phyloP scores from a whole-genome alignment of 2,888 invertebrate genomes.

The Sepioteuthis lessoniana region DNA sequence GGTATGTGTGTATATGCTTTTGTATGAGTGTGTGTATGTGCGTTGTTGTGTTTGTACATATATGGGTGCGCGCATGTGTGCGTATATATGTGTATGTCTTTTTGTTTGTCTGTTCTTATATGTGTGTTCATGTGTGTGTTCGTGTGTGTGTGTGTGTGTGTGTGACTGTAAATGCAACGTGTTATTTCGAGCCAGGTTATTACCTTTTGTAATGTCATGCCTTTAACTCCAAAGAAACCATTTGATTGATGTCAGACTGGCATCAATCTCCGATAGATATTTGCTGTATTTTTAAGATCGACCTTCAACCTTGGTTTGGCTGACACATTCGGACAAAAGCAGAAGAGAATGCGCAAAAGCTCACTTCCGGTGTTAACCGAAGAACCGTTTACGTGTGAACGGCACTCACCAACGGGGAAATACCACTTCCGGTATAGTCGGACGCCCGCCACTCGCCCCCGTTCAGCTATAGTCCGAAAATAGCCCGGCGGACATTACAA shows the following conservation, averaged over 20 bases:
- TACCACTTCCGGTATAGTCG: background rate
- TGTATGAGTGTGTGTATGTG: too few relatives aligned
- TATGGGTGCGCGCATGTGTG: too few relatives aligned
- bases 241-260: background rate
- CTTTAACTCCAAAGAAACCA: background rate
- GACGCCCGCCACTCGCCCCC: background rate
- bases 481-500: background rate
- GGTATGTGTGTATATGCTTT: too few relatives aligned
- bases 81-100: too few relatives aligned
- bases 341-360: background rate
- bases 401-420: background rate
- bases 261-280: background rate
- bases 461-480: background rate
- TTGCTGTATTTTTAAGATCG: background rate
- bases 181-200: background rate
- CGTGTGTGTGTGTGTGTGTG: too few relatives aligned
- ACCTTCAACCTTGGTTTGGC: background rate
- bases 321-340: background rate
- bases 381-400: constrained; percentile 3
- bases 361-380: constrained; percentile 2
- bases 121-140: too few relatives aligned
- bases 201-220: background rate
- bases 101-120: too few relatives aligned
- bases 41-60: too few relatives aligned
- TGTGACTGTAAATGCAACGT: background rate